Evolutionary conservation across 2,888 invertebrate genomes (phyloP), one percentile per base, ranked within the genome.

Genomic region (Oithona nana): DNA sequence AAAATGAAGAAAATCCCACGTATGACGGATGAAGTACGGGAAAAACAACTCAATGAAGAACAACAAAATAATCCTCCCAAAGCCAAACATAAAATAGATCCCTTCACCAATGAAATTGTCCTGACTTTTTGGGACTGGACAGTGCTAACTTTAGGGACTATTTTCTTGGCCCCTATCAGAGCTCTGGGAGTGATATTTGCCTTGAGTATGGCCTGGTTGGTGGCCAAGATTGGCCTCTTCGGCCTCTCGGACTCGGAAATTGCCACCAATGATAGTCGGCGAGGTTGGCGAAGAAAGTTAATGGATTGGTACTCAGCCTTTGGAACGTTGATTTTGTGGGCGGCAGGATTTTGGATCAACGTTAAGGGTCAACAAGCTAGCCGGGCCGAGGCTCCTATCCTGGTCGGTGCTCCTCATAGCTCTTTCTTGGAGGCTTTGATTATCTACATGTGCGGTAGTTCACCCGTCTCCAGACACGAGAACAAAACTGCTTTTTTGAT

Each of bases 341-440:
- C 31, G n/a, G 57, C 57, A 20, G 57, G 57, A 13, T 57, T 57
- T 31, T 26, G n/a, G 30, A 31, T 57, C 30, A 57, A 20, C 1
- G 1, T 57, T 6, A 57, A 31, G 8, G 57, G 57, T 4, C 30
- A 31, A 2, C 57, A 57, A 39, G 57, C 57, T 8, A 16, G 30
- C 20, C n/a, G 57, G 31, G 13, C 57, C 26, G 57, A 57, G 31
- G 60, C 60, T 22, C 60, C 50, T 26, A 60, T 60, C 24, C 50
- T 60, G 8, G 60, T 60, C 22, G 60, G 50, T 50, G 60, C 60
- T 26, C 60, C 60, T 1, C 60, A 60, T 28, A 26, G 26, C 49
- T 60, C 60, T 2, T 60, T 50, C 49, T 31, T 60, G 28, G 60
- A 60, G 49, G 51, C 49, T 3, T 20, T 60, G 8, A 26, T 60